Conservation (phyloP, 2,888 invertebrate species). For the Tetranychus piercei region DNA sequence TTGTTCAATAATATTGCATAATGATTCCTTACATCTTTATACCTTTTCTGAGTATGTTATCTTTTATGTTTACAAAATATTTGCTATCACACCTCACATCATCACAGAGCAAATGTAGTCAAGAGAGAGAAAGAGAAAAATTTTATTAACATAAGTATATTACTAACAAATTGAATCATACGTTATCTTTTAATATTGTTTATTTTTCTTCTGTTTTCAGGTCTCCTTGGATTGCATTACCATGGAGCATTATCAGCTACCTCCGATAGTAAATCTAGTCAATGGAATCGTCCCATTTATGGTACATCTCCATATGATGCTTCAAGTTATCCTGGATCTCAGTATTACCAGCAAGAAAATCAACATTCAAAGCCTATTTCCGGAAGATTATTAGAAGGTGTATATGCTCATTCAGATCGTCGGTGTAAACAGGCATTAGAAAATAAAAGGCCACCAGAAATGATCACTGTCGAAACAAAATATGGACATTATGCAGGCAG, state of each 20-base stretch:
- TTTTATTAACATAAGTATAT: no score
- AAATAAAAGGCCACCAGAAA: constrained; percentile 9
- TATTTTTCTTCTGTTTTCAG: neutral
- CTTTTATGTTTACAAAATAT: no score
- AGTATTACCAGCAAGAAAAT: neutral
- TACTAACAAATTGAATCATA: no score
- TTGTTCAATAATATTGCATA: no score
- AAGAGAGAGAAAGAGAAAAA: no score
- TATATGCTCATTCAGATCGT: constrained; percentile 8
- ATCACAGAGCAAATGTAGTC: no score
- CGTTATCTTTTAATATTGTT: neutral
- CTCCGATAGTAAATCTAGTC: neutral
- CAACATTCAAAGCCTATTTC: no score
- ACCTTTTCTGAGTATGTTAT: no score
- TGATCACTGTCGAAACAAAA: constrained; percentile 16
- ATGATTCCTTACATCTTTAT: no score
- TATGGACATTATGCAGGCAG: constrained; percentile 24
- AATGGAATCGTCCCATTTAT: neutral
- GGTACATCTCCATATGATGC: neutral
- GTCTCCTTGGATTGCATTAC: neutral
- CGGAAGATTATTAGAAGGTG: no score
- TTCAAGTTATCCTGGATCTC: neutral
- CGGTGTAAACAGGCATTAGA: neutral
- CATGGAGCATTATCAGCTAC: neutral
- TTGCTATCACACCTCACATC: no score